These are phyloP conservation scores for Aphodius granarius DNA, from an alignment of 2,888 invertebrate species.

Conservation along the genomic window DNA sequence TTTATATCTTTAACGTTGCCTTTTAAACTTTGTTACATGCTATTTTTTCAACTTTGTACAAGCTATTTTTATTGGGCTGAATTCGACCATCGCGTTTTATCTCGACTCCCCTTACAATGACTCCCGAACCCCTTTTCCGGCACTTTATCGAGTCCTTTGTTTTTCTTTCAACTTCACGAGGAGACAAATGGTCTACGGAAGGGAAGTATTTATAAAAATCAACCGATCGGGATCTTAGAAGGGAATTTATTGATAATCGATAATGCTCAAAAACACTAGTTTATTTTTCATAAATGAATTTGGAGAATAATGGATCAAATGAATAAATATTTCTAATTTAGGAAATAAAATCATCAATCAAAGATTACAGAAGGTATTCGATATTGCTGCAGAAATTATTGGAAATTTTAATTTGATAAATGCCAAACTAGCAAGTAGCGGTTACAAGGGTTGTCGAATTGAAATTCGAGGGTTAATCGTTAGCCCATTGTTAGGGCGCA, in stretches of 20 bases:
- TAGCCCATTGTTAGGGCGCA: neutral
- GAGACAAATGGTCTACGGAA: slow-evolving; percentile 10
- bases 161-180: slow-evolving; percentile 10
- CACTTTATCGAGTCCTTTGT: slow-evolving; percentile 5
- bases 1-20: neutral
- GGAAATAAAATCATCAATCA: no score
- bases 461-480: neutral
- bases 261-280: neutral
- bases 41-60: neutral
- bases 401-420: no score
- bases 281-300: neutral
- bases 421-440: no score
- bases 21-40: neutral
- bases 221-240: neutral
- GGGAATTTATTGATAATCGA: neutral
- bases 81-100: neutral
- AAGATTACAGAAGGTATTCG: no score
- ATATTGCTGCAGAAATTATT: no score
- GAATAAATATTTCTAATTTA: no score
- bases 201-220: slow-evolving; percentile 9
- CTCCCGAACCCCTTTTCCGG: neutral
- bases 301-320: no score
- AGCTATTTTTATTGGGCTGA: neutral
- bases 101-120: neutral
- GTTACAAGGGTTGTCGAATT: neutral